Evolutionary conservation across 2,113 vertebrate genomes (phyloP).

Genomic region (Rhinopomastus cyanomelas): DNA sequence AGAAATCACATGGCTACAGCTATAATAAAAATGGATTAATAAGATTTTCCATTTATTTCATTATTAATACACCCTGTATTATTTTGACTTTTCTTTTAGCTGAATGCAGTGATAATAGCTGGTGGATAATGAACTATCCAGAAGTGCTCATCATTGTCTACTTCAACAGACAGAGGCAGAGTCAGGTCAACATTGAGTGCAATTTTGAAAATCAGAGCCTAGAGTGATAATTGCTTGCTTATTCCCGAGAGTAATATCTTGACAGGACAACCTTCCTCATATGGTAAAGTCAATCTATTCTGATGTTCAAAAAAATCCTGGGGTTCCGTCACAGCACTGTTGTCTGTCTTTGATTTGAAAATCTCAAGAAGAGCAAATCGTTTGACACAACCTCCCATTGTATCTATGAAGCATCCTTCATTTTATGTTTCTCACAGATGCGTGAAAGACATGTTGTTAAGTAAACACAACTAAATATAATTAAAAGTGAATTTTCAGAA

Average conservation of each 20-base stretch:
- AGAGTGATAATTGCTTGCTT: neutral
- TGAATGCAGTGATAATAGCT: neutral
- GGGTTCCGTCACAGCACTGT: neutral
- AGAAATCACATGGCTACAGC: neutral
- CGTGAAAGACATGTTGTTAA: neutral
- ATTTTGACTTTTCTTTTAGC: neutral
- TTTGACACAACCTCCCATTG: rapidly evolving
- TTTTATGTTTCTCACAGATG: neutral
- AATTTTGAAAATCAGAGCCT: neutral
- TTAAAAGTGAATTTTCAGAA: neutral
- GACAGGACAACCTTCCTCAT: neutral
- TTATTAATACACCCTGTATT: neutral
- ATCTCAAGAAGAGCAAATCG: neutral
- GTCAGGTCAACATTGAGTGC: neutral
- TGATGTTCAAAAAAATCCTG: neutral
- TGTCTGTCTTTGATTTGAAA: neutral
- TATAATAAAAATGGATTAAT: neutral
- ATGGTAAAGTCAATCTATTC: neutral
- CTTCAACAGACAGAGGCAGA: neutral
- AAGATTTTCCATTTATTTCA: neutral
- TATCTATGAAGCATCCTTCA: neutral
- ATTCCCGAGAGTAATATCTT: neutral
- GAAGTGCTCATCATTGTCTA: neutral
- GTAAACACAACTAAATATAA: neutral
- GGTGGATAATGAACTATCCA: neutral